Evolutionary conservation across 2,888 invertebrate genomes (phyloP).

Genomic region (Halocaridina rubra): DNA sequence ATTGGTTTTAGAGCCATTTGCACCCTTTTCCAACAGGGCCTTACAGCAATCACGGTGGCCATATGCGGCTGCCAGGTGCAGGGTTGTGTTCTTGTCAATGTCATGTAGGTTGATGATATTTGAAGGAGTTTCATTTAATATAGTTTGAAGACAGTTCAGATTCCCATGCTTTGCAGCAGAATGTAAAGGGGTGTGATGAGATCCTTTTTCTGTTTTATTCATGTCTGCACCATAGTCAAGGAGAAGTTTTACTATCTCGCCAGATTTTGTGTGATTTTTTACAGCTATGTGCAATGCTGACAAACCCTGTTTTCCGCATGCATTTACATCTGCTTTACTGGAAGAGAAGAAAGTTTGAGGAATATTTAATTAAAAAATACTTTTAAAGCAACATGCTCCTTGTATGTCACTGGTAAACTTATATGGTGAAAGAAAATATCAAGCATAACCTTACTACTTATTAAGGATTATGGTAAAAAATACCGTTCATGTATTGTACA

Average conservation of each 20-base stretch:
- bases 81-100: background rate
- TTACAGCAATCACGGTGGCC: background rate
- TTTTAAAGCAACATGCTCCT: no score
- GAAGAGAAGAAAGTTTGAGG: no score
- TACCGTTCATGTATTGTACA: no score
- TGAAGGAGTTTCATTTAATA: background rate
- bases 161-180: background rate
- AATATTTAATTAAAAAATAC: no score
- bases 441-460: no score
- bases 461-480: no score
- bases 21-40: background rate
- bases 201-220: background rate
- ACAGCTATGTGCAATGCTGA: background rate
- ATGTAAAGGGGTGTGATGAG: background rate
- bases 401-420: no score
- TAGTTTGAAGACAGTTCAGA: background rate
- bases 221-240: background rate
- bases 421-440: no score
- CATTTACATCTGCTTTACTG: background rate
- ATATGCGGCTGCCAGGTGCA: background rate
- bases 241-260: background rate
- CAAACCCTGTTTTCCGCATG: background rate
- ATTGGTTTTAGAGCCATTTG: background rate
- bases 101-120: background rate
- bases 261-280: background rate